Percentiles rank a stretch among this genome's conserved stretches.
phyloP scores from a whole-genome alignment of 2,797 vertebrate genomes.

The Myiotriccus ornatus region DNA sequence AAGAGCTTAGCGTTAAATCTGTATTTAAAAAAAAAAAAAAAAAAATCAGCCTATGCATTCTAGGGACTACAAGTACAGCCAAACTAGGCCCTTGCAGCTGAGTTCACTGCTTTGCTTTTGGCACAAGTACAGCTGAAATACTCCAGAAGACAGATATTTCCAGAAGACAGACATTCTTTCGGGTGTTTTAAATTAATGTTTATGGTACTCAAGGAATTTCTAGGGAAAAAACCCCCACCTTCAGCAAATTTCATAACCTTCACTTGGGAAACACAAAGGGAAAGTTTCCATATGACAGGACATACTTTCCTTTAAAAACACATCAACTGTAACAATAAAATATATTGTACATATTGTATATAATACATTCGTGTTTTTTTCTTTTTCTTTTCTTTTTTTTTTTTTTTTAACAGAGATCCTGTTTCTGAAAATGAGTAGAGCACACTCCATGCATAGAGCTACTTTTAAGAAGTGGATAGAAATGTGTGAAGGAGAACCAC shows the following conservation, averaged over 20 bases:
- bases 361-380: background rate
- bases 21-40: background rate
- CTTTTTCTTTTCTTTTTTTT: background rate
- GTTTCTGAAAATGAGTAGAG: background rate
- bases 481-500: background rate
- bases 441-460: background rate
- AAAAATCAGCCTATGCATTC: background rate
- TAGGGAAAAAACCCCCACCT: background rate
- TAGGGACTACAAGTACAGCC: background rate
- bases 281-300: background rate
- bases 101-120: background rate
- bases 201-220: background rate
- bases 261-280: background rate
- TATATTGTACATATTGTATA: background rate
- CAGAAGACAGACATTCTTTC: background rate
- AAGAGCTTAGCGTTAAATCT: background rate
- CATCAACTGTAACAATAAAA: background rate
- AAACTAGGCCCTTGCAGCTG: background rate
- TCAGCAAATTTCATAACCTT: background rate
- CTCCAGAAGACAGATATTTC: background rate
- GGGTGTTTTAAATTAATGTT: slow-evolving; percentile 13
- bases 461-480: background rate
- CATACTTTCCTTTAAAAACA: background rate
- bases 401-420: background rate
- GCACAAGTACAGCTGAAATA: background rate